Evolutionary conservation across 2,888 invertebrate genomes (phyloP).

Genomic region (Caenorhabditis sulstoni): DNA sequence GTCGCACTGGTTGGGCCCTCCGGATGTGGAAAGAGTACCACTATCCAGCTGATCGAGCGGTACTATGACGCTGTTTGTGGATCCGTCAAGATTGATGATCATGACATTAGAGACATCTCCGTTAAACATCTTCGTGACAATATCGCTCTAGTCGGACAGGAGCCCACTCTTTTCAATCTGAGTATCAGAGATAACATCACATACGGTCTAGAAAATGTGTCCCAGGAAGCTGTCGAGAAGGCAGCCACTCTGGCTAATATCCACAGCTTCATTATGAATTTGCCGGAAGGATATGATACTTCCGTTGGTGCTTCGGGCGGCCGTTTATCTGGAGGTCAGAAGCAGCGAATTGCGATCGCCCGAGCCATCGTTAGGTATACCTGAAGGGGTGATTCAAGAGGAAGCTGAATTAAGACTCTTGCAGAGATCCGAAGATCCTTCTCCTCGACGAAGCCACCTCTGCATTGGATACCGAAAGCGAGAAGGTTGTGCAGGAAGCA

Average conservation of each 20-base stretch:
- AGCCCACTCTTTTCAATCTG: constrained; percentile 81
- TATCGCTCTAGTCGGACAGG: constrained; percentile 81
- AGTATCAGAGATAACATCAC: constrained; percentile 81
- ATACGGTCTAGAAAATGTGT: constrained; percentile 79
- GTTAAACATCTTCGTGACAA: constrained; percentile 69
- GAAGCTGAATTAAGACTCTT: constrained; percentile 1
- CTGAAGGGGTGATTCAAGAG: neutral
- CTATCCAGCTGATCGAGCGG: constrained; percentile 81
- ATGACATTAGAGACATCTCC: constrained; percentile 70
- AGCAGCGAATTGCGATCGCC: constrained; percentile 73
- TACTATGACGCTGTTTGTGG: constrained; percentile 81
- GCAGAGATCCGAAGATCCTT: constrained; percentile 70
- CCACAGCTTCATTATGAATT: constrained; percentile 81
- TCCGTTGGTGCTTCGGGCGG: constrained; percentile 67
- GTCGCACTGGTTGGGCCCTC: constrained; percentile 82
- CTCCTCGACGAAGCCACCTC: constrained; percentile 80
- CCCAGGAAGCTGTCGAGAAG: constrained; percentile 70
- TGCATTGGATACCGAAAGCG: constrained; percentile 80
- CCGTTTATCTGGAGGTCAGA: constrained; percentile 71
- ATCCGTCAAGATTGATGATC: constrained; percentile 80
- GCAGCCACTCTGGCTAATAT: constrained; percentile 81
- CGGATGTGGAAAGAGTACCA: constrained; percentile 82
- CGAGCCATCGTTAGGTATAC: constrained; percentile 67
- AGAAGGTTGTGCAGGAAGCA: constrained; percentile 89
- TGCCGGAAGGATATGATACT: constrained; percentile 79